phyloP scores from a whole-genome alignment of 2,888 invertebrate species.

The Scaptomyza tumidula region DNA sequence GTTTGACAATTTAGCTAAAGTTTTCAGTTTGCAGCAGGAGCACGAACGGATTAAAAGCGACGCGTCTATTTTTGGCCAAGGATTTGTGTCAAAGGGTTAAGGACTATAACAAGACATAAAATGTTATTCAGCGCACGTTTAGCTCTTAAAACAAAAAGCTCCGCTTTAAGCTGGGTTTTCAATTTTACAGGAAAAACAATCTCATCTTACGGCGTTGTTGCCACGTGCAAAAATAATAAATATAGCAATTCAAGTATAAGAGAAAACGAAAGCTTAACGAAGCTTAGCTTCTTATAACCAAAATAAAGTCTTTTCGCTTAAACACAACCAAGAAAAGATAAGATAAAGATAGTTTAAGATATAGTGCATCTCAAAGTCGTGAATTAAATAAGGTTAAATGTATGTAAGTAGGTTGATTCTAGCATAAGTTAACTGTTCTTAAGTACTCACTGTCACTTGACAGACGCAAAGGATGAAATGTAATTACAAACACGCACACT shows the following conservation, averaged over 20 bases:
- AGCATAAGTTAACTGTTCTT: slow-evolving; percentile 35
- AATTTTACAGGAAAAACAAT: not conserved
- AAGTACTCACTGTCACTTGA: slow-evolving; percentile 55
- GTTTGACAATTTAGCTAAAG: slow-evolving; percentile 2
- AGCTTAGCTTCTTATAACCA: too few species aligned
- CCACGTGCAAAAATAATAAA: not conserved
- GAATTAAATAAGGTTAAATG: slow-evolving; percentile 6
- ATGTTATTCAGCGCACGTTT: slow-evolving; percentile 5
- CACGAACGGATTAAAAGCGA: slow-evolving; percentile 24
- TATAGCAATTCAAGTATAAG: not conserved
- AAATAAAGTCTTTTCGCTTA: too few species aligned
- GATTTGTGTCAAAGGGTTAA: slow-evolving; percentile 21
- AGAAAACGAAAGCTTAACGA: not conserved
- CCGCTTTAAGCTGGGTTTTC: not conserved
- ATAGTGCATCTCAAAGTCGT: not conserved
- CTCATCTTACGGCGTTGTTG: not conserved
- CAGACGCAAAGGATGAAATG: slow-evolving; percentile 27
- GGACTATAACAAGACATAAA: slow-evolving; percentile 1
- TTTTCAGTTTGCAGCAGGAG: slow-evolving; percentile 3
- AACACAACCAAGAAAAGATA: not conserved
- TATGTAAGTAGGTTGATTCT: slow-evolving; percentile 27
- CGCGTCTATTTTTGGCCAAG: slow-evolving; percentile 43
- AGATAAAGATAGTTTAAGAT: not conserved
- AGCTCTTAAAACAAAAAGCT: slow-evolving; percentile 5
- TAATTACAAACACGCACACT: slow-evolving; percentile 31